Conservation (phyloP, 2,113 vertebrate species). For the Brachypodius melanocephalos region DNA sequence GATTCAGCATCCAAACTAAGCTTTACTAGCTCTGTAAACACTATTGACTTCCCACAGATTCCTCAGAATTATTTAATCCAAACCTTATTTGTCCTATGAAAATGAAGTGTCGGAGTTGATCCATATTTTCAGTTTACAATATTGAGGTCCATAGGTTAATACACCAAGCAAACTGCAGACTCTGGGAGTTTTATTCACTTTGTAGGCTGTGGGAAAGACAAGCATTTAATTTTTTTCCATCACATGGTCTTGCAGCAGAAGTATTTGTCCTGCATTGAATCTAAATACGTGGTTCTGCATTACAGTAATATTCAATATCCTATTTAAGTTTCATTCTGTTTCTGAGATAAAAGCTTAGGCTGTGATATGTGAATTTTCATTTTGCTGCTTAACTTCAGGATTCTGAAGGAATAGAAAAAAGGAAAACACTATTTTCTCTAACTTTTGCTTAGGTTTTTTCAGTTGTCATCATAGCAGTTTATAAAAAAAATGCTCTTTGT, state of each 20-base stretch:
- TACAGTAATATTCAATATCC: neutral
- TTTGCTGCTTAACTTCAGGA: neutral
- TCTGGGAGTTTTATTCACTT: neutral
- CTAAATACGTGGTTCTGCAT: slow-evolving; percentile 5
- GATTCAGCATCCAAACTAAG: slow-evolving; percentile 30
- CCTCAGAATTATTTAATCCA: slow-evolving; percentile 60
- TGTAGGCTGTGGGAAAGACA: neutral
- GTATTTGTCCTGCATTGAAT: slow-evolving; percentile 2
- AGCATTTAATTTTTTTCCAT: neutral
- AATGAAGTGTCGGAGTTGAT: slow-evolving; percentile 34
- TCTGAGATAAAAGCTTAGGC: neutral
- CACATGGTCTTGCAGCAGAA: neutral
- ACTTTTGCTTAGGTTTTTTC: neutral
- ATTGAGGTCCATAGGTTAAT: slow-evolving; percentile 35
- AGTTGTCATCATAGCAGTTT: neutral
- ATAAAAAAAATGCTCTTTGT: neutral
- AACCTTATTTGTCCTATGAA: slow-evolving; percentile 53
- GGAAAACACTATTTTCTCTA: neutral
- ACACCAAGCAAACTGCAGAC: slow-evolving; percentile 32
- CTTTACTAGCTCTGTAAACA: slow-evolving; percentile 47
- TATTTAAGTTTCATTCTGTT: neutral
- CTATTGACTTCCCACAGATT: slow-evolving; percentile 62
- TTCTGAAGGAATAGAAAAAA: neutral
- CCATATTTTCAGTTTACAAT: slow-evolving; percentile 45
- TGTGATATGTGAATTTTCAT: neutral